phyloP scores from a whole-genome alignment of 2,797 vertebrate genomes.

The Typhlichthys eigenmanni region DNA sequence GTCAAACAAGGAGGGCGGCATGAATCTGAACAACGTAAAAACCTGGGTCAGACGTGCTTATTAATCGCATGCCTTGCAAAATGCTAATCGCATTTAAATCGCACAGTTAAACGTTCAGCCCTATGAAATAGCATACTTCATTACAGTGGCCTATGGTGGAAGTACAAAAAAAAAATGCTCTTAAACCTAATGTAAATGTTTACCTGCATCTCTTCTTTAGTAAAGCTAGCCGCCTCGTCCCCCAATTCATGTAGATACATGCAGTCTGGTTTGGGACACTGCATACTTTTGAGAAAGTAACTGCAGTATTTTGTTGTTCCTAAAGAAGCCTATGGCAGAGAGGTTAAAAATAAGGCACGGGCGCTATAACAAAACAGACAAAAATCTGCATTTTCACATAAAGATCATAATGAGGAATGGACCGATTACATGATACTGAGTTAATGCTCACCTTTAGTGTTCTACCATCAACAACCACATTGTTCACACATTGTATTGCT shows the following conservation, averaged over 20 bases:
- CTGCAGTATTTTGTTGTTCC: constrained; percentile 99
- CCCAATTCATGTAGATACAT: constrained; percentile 99
- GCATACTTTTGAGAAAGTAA: constrained; percentile 99
- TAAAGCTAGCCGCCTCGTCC: constrained; percentile 98
- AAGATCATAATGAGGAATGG: neutral
- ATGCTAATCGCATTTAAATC: too few relatives aligned
- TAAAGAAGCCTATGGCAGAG: constrained; percentile 88
- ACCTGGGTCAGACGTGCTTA: too few relatives aligned
- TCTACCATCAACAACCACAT: constrained; percentile 97
- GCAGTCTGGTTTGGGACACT: constrained; percentile 98
- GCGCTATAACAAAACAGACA: neutral
- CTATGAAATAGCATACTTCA: too few relatives aligned
- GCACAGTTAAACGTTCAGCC: too few relatives aligned
- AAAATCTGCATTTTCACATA: neutral
- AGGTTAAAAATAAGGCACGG: neutral
- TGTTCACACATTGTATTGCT: constrained; percentile 99
- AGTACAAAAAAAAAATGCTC: neutral
- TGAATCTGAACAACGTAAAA: too few relatives aligned
- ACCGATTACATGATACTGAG: neutral
- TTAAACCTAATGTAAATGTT: constrained; percentile 1
- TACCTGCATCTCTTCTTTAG: constrained; percentile 99
- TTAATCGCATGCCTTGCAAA: too few relatives aligned
- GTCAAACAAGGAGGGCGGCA: too few relatives aligned
- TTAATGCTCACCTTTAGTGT: constrained; percentile 89
- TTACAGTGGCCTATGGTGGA: neutral